Evolutionary conservation across 1,140 invertebrate species (phyloP).

Genomic region (Polyergus mexicanus): DNA sequence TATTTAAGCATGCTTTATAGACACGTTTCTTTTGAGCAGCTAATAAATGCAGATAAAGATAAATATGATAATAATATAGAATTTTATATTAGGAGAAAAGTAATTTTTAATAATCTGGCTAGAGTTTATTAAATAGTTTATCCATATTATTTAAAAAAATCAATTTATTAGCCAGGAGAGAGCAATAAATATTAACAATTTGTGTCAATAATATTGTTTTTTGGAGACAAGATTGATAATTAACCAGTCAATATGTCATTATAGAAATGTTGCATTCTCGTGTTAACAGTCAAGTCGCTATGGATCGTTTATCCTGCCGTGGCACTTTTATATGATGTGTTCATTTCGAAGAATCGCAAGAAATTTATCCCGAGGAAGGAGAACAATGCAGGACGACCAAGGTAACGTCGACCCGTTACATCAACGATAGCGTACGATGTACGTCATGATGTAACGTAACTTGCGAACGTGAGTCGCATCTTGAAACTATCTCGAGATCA

Average conservation of each 20-base stretch:
- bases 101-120: background rate
- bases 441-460: conserved; percentile 34
- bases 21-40: background rate
- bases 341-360: conserved; percentile 19
- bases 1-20: background rate
- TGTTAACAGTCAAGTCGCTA: conserved; percentile 58
- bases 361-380: conserved; percentile 22
- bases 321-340: conserved; percentile 10
- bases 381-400: conserved; percentile 14
- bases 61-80: background rate
- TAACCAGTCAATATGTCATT: conserved; percentile 11
- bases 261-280: conserved; percentile 15
- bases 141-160: background rate
- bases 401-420: conserved; percentile 31
- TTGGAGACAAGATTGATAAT: conserved; percentile 33
- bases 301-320: conserved; percentile 37
- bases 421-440: background rate
- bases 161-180: background rate
- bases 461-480: conserved; percentile 48
- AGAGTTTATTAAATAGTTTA: background rate
- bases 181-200: background rate
- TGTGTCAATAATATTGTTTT: background rate
- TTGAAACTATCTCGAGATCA: background rate
- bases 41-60: background rate
- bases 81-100: background rate